Percentiles rank a stretch among this genome's conserved stretches.
These are phyloP conservation scores for Cervus canadensis DNA, from an alignment of 2,113 vertebrate genomes.

Conservation along the genomic window DNA sequence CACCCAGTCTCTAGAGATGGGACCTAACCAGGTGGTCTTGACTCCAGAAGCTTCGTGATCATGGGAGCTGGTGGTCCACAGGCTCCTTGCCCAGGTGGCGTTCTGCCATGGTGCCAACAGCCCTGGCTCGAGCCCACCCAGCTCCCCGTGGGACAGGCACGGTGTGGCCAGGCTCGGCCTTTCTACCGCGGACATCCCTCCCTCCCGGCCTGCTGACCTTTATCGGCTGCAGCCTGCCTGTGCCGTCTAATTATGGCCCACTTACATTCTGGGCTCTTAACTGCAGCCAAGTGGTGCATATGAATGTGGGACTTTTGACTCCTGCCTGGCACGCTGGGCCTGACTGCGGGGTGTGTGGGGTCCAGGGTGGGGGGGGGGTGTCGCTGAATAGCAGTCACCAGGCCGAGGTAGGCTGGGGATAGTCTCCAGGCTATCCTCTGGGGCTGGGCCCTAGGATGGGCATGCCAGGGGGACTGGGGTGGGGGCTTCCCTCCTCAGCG, in stretches of 20 bases:
- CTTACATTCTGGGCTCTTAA: background rate
- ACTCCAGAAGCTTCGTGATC: background rate
- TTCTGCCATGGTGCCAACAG: background rate
- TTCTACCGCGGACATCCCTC: background rate
- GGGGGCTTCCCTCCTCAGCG: background rate
- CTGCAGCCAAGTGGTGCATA: background rate
- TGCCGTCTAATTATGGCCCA: background rate
- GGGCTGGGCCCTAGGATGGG: background rate
- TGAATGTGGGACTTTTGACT: background rate
- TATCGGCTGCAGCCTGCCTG: background rate
- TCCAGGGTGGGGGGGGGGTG: background rate
- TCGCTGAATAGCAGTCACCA: background rate
- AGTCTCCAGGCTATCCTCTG: background rate
- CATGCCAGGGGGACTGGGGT: background rate
- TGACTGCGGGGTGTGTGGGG: background rate
- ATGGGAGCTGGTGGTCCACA: background rate
- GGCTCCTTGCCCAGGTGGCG: background rate
- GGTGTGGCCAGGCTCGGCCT: background rate
- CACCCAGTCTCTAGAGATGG: background rate
- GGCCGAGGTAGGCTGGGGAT: background rate
- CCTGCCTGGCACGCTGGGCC: background rate
- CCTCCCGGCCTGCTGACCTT: background rate
- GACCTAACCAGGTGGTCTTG: background rate
- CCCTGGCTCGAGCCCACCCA: background rate
- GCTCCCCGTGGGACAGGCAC: background rate